Base-by-base conservation (phyloP, 2,888 invertebrate genomes). In the Spodoptera picta region DNA sequence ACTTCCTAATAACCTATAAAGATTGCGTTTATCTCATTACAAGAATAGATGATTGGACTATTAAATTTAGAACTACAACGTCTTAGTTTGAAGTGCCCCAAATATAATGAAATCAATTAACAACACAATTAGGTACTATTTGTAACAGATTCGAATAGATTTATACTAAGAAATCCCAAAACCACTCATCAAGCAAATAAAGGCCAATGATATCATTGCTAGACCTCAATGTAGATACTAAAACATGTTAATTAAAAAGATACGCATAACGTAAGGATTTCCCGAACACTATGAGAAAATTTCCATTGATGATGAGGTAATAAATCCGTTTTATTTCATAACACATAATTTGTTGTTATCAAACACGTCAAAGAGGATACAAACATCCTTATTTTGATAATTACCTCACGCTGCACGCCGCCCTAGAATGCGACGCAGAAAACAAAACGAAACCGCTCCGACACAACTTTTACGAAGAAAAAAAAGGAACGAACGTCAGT, bases 391-490 rank as follows among this genome's bases (percentile, higher is more conserved):
- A 55, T 36, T 45, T 41, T 62, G 42, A 62, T 63, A 57, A 51
- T 54, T 23, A 48, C 50, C 7, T 5, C 36, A 36, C 61, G 46
- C 24, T 2, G 2, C 36, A 36, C 61, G 46, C 24, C 56, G 48
- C 52, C 45, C 57, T 57, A 67, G 14, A 65, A 60, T 46, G 23
- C 52, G 27, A 43, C 42, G 27, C 6, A 27, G 36, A 36, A 36
- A 46, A 50, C 47, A 5, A 48, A 53, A 56, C 57, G n/a, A n/a
- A 68, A 60, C 49, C 24, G 19, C 49, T 45, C 53, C 43, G 61
- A 45, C 56, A 65, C 50, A 55, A 65, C 53, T 53, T 62, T 71
- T 68, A 68, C 67, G 1, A 58, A 45, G 24, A 74, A 64, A 74
- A 74, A 65, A 67, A n/a, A 70, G 48, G 12, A 36, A 36, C 48